Evolutionary conservation across 2,113 vertebrate species (phyloP).

Genomic region (Coptodon bakossiorum): DNA sequence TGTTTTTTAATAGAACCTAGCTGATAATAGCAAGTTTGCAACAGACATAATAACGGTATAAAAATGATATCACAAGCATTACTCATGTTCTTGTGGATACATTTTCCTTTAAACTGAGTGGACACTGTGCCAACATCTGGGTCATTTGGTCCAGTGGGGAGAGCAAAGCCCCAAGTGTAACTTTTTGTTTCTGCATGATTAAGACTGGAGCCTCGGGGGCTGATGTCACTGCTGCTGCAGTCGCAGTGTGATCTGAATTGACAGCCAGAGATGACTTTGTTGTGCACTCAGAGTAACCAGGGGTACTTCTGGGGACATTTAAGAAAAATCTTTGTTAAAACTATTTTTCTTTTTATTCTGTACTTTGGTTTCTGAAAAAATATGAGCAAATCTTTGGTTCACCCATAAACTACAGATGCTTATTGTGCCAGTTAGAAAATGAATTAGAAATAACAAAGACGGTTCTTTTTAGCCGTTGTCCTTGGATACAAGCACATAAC

Average conservation of each 20-base stretch:
- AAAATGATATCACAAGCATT: neutral
- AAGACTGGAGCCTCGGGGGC: slow-evolving; percentile 14
- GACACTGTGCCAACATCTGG: slow-evolving; percentile 10
- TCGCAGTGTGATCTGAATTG: neutral
- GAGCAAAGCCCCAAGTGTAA: slow-evolving; percentile 4
- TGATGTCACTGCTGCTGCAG: slow-evolving; percentile 1
- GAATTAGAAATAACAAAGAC: neutral
- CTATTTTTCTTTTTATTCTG: neutral
- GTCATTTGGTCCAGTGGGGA: slow-evolving; percentile 13
- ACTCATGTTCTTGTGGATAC: slow-evolving; percentile 7
- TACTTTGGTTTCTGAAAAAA: neutral
- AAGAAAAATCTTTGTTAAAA: neutral
- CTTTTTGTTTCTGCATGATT: slow-evolving; percentile 14
- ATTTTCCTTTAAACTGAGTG: neutral
- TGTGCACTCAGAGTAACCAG: neutral
- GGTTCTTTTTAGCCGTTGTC: neutral
- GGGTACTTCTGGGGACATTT: neutral
- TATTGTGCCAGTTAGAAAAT: neutral
- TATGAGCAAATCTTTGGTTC: neutral
- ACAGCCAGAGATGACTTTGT: neutral
- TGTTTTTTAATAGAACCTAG: neutral
- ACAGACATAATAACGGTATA: neutral
- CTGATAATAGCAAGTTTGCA: neutral
- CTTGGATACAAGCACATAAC: neutral
- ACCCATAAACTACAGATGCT: neutral